Conservation (phyloP, 2,888 invertebrate species). For the Stenurella melanura region DNA sequence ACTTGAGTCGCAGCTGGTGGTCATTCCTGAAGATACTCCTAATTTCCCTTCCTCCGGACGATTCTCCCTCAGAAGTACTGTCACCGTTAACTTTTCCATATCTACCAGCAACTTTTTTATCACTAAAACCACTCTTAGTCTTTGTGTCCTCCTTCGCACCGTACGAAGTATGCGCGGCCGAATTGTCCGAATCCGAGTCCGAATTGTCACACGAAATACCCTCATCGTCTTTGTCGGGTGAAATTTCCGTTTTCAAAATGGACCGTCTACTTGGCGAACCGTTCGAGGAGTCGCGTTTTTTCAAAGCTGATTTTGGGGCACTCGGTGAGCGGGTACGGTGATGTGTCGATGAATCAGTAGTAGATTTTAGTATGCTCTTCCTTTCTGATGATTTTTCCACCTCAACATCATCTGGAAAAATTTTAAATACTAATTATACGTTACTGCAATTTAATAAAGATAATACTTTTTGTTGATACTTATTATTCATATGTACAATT, state of each 20-base stretch:
- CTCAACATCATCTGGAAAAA: constrained; percentile 41
- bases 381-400: constrained; percentile 47
- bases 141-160: constrained; percentile 43
- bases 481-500: too few relatives aligned
- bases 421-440: background rate
- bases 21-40: constrained; percentile 76
- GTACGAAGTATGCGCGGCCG: constrained; percentile 58
- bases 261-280: constrained; percentile 34
- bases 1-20: constrained; percentile 73
- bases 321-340: constrained; percentile 49
- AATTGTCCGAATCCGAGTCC: constrained; percentile 67
- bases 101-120: constrained; percentile 37
- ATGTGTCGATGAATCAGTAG: constrained; percentile 32
- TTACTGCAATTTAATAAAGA: too few relatives aligned
- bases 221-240: constrained; percentile 68
- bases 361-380: constrained; percentile 53
- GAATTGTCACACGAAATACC: constrained; percentile 72
- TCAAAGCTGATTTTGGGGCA: constrained; percentile 58
- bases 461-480: too few relatives aligned
- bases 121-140: constrained; percentile 26
- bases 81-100: constrained; percentile 53
- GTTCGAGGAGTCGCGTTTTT: constrained; percentile 53
- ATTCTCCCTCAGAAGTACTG: constrained; percentile 76
- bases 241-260: constrained; percentile 55
- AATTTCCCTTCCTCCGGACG: constrained; percentile 80